Conservation (phyloP, 1,140 invertebrate genomes). For the Bombus breviceps region DNA sequence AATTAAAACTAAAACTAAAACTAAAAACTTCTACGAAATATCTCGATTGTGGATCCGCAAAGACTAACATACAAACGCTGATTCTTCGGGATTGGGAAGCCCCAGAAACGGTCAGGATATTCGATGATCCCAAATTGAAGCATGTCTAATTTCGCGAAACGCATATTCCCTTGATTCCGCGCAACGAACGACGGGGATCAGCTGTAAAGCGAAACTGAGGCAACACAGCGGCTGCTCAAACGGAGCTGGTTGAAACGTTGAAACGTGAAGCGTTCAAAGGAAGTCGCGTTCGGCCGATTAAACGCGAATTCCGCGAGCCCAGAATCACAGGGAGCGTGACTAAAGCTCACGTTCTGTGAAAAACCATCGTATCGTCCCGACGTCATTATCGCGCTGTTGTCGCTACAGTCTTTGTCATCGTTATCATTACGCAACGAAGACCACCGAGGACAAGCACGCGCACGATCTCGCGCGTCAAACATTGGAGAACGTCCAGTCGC, state of each 20-base stretch:
- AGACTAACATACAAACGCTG: too few relatives aligned
- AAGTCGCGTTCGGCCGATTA: background rate
- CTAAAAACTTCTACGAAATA: too few relatives aligned
- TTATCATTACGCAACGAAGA: constrained; percentile 72
- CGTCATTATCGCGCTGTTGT: constrained; percentile 64
- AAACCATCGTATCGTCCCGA: background rate
- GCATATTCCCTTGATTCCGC: background rate
- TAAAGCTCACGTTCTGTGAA: background rate
- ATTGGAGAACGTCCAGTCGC: constrained; percentile 19
- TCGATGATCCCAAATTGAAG: background rate
- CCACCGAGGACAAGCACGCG: constrained; percentile 58
- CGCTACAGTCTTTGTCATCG: constrained; percentile 62
- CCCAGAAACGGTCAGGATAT: background rate
- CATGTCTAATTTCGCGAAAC: background rate
- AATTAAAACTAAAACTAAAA: too few relatives aligned
- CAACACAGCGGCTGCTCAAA: too few relatives aligned
- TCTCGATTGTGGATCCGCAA: too few relatives aligned
- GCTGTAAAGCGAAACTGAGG: background rate
- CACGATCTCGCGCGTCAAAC: constrained; percentile 40
- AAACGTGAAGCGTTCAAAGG: too few relatives aligned
- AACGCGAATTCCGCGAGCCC: constrained; percentile 1
- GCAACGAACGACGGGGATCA: background rate
- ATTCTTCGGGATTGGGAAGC: background rate
- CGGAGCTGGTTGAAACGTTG: too few relatives aligned
- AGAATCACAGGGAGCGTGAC: constrained; percentile 7